These are phyloP conservation scores for Polyergus mexicanus DNA, from an alignment of 1,140 invertebrate genomes.

Conservation along the genomic window DNA sequence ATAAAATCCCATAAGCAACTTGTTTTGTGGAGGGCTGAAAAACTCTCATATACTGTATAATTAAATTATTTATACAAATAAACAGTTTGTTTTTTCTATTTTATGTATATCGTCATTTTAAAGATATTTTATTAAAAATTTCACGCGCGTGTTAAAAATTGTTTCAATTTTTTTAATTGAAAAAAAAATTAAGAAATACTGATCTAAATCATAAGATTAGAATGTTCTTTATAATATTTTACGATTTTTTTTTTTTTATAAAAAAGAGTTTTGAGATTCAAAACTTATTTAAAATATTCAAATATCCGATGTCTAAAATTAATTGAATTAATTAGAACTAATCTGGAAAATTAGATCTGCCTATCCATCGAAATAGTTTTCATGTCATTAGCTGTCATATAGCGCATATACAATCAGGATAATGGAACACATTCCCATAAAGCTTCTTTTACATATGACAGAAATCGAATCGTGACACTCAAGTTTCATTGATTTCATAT, in stretches of 20 bases:
- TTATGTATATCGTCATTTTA: not conserved
- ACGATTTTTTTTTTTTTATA: no score
- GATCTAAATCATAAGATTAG: not conserved
- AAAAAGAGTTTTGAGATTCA: not conserved
- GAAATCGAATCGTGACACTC: slow-evolving; percentile 28
- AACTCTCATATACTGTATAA: not conserved
- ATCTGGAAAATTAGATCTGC: slow-evolving; percentile 6
- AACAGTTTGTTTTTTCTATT: not conserved
- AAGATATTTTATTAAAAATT: slow-evolving; percentile 2
- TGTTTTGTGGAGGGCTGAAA: not conserved
- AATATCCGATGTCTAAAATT: not conserved
- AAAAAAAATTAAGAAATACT: not conserved
- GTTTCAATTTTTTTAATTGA: not conserved
- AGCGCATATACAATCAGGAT: not conserved
- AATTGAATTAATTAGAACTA: not conserved
- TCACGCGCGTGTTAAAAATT: not conserved
- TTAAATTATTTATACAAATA: slow-evolving; percentile 19
- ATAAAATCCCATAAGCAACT: not conserved
- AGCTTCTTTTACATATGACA: not conserved
- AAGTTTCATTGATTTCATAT: not conserved
- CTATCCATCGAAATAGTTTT: not conserved
- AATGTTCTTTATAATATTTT: not conserved
- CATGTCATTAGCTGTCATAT: not conserved
- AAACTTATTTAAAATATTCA: not conserved
- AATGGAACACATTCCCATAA: not conserved